Evolutionary conservation across 2,113 vertebrate genomes (phyloP), one percentile per base, ranked within the genome.

Genomic region (Alethe castanea): DNA sequence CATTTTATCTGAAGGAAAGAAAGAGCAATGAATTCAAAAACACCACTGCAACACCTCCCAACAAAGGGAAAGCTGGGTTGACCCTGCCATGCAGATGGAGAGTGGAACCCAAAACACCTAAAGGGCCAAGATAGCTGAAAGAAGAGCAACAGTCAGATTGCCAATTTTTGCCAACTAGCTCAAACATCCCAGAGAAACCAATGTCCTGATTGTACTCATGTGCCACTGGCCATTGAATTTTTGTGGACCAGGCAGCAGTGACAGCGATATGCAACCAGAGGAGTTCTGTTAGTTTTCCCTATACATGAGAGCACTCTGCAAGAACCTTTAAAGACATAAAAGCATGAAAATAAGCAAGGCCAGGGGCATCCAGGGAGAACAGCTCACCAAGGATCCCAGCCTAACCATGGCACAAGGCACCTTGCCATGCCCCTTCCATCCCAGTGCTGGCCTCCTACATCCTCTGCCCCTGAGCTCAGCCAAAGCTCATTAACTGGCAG

Each of bases 131-230:
- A 29, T 36, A 59, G 35, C 26, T 59, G 42, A 60, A 67, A 53
- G 53, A 19, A 77, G 5, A 50, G 16, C 19, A 38, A 8, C 2
- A 50, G 25, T 36, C 48, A 85, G 35, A 48, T 11, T 72, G 47
- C 8, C 23, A 22, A 0, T n/a, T 73, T 81, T 74, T 45, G 6
- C 16, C 47, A 66, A 36, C n/a, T 31, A 73, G 10, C 14, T 66
- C 54, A 18, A 69, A 71, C 17, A 45, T 26, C 44, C 35, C n/a
- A 20, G 48, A 47, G 31, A 77, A 70, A 12, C 4, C 22, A 33
- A 38, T 25, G 15, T 64, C 38, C 44, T 71, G 73, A 31, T 10
- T 1, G 0, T 35, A 19, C 26, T 69, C 5, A 16, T 0, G 1
- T 57, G 28, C 52, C 17, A 6, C 33, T 64, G 60, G 22, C 31